A percentile compares a stretch with the other conserved stretches of the same genome.
Conservation (phyloP, 1,140 invertebrate species). For the fruit fly (Drosophila melanogaster) region DNA sequence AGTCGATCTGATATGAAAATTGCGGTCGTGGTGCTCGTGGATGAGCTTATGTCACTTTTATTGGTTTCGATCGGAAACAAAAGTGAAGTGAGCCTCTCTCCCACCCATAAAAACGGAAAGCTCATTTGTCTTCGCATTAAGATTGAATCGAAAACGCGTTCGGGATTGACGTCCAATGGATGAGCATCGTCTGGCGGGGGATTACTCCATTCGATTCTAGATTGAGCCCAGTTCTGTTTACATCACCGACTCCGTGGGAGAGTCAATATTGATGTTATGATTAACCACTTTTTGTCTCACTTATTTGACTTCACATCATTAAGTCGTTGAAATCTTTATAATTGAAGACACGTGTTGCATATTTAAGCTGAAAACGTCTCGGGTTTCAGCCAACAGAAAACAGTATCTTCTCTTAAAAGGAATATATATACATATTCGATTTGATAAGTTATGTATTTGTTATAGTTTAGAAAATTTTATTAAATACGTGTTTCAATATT, state of each 20-base stretch:
- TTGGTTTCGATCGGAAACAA: constrained; percentile 73
- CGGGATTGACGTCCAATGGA: constrained; percentile 48
- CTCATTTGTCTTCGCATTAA: constrained; percentile 69
- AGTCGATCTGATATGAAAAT: constrained; percentile 30
- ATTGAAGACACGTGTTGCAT: constrained; percentile 43
- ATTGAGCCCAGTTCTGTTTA: constrained; percentile 19
- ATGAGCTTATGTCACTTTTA: constrained; percentile 77
- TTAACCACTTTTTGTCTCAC: constrained; percentile 38
- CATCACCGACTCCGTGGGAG: constrained; percentile 28
- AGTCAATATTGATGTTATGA: constrained; percentile 49
- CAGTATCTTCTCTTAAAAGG: background rate
- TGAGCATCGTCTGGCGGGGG: constrained; percentile 35
- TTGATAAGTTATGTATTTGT: background rate
- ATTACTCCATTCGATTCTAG: constrained; percentile 44
- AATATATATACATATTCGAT: background rate
- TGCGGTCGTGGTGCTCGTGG: constrained; percentile 51
- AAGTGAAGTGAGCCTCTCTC: constrained; percentile 13
- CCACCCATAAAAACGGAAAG: constrained; percentile 49
- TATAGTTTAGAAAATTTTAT: background rate
- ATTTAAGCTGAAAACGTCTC: constrained; percentile 14
- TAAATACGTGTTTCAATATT: no score
- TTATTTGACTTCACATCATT: constrained; percentile 33
- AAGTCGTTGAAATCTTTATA: constrained; percentile 32
- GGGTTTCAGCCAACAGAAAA: background rate
- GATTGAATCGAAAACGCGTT: constrained; percentile 39